Percentiles rank a stretch among this genome's conserved stretches.
Conservation (phyloP, 2,797 vertebrate genomes). For the Argya squamiceps region DNA sequence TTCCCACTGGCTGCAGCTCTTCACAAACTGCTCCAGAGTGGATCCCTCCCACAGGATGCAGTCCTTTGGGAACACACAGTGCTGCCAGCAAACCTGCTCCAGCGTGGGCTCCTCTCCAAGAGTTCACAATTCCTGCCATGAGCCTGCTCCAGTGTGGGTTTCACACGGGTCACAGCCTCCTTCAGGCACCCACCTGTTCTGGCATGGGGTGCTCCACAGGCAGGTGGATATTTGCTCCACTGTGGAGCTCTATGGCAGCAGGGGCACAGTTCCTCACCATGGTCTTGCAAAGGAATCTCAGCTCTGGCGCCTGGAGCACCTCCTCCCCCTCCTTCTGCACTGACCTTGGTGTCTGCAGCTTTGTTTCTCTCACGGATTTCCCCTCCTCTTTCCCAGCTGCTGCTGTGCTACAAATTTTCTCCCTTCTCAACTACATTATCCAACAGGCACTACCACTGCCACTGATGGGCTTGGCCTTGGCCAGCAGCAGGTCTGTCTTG, state of each 20-base stretch:
- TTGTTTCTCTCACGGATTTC: background rate
- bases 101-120: background rate
- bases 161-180: background rate
- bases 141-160: background rate
- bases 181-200: background rate
- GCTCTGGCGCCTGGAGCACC: rapidly evolving
- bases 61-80: background rate
- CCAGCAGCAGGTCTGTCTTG: background rate
- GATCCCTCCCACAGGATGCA: background rate
- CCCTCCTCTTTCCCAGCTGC: background rate
- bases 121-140: background rate
- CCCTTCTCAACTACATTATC: background rate
- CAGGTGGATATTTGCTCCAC: background rate
- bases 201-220: background rate
- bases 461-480: background rate
- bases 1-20: background rate
- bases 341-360: background rate
- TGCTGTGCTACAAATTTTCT: background rate
- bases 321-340: background rate
- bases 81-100: background rate
- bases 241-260: background rate
- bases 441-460: no score
- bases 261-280: background rate
- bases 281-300: background rate
- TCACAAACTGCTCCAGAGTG: background rate